Conservation (phyloP, 1,140 invertebrate genomes). For the Drosophila erecta region DNA sequence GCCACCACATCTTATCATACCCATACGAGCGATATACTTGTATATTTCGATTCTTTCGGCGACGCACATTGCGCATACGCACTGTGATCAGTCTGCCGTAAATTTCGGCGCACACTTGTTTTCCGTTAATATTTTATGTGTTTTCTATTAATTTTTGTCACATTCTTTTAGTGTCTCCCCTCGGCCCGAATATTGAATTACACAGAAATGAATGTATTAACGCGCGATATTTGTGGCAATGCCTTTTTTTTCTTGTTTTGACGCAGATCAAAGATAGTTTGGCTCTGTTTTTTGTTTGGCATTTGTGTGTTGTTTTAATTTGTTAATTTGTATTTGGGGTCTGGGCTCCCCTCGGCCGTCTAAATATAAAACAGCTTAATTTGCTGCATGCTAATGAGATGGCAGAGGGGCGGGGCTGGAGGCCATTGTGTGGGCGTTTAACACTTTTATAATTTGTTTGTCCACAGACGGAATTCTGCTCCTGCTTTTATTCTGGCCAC, state of each 20-base stretch:
- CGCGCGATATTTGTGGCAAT: slow-evolving; percentile 50
- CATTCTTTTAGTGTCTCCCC: slow-evolving; percentile 30
- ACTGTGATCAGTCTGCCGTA: slow-evolving; percentile 46
- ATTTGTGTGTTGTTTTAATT: slow-evolving; percentile 57
- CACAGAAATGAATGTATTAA: slow-evolving; percentile 52
- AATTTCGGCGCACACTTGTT: slow-evolving; percentile 24
- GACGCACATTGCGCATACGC: slow-evolving; percentile 62
- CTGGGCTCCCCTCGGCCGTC: slow-evolving; percentile 10
- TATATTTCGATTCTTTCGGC: slow-evolving; percentile 2
- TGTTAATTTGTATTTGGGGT: slow-evolving; percentile 72
- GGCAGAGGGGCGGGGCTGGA: slow-evolving; percentile 18
- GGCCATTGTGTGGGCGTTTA: slow-evolving; percentile 63
- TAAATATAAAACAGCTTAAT: slow-evolving; percentile 80
- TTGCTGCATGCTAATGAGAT: slow-evolving; percentile 75
- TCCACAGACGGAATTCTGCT: slow-evolving; percentile 23
- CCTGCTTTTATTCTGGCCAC: slow-evolving; percentile 39
- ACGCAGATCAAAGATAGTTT: slow-evolving; percentile 76
- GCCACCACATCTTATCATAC: slow-evolving; percentile 6
- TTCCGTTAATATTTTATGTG: slow-evolving; percentile 70
- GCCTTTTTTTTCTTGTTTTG: slow-evolving; percentile 69
- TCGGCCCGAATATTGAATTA: slow-evolving; percentile 61
- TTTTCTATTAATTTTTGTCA: slow-evolving; percentile 80
- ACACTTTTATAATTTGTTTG: slow-evolving; percentile 74
- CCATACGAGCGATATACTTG: not conserved
- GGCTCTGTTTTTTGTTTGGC: slow-evolving; percentile 24